phyloP scores from a whole-genome alignment of 2,888 invertebrate species.

The Conomelus anceps region DNA sequence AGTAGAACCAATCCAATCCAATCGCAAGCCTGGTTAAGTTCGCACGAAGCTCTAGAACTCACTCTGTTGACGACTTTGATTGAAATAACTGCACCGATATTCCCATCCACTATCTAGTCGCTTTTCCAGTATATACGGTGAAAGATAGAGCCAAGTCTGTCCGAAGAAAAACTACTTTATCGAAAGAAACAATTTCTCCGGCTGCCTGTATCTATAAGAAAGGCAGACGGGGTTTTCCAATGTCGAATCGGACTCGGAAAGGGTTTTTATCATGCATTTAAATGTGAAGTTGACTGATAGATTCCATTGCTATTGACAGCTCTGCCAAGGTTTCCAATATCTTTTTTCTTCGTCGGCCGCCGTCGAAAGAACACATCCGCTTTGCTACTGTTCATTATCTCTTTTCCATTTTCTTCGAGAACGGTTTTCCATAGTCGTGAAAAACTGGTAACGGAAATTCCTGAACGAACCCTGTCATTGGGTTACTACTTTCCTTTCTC shows the following conservation, averaged over 20 bases:
- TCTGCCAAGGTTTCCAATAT: background rate
- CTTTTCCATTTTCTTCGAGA: background rate
- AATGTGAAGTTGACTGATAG: background rate
- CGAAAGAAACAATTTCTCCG: background rate
- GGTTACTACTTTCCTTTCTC: background rate
- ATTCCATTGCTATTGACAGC: background rate
- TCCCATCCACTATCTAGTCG: background rate
- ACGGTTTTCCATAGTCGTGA: background rate
- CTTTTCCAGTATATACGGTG: background rate
- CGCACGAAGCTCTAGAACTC: background rate
- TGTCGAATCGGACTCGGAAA: background rate
- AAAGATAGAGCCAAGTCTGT: background rate
- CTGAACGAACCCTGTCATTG: background rate
- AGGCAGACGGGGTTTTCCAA: too few species aligned
- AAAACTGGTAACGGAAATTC: background rate
- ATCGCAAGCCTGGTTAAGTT: too few species aligned
- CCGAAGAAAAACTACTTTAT: background rate
- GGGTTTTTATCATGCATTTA: background rate
- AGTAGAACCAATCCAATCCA: too few species aligned
- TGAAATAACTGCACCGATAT: background rate
- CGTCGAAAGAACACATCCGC: too few species aligned
- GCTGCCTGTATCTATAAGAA: background rate
- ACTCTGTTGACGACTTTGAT: background rate
- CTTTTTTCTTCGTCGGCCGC: background rate
- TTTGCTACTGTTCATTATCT: too few species aligned